Evolutionary conservation across 1,140 invertebrate species (phyloP).

Genomic region (Aricia agestis): DNA sequence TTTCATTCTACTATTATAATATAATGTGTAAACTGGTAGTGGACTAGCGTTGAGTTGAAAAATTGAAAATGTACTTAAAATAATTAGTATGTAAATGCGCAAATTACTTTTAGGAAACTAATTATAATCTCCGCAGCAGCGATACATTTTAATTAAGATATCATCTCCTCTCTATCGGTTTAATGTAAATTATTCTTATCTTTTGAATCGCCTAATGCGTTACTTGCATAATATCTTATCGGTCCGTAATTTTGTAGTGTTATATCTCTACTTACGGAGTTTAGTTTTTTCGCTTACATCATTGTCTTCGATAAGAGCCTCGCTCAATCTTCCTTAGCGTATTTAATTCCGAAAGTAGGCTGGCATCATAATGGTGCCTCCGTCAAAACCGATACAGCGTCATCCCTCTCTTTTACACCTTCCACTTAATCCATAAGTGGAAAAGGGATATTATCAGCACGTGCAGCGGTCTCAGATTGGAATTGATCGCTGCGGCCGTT

Average conservation of each 20-base stretch:
- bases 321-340: conserved; percentile 68
- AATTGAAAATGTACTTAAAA: background rate
- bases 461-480: conserved; percentile 57
- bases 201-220: background rate
- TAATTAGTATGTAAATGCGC: background rate
- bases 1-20: too few relatives aligned
- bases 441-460: conserved; percentile 36
- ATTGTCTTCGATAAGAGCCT: conserved; percentile 64
- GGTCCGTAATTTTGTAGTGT: background rate
- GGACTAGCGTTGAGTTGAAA: background rate
- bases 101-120: background rate
- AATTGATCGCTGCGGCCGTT: conserved; percentile 67
- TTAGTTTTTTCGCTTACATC: conserved; percentile 56
- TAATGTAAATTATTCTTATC: background rate
- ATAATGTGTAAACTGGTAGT: too few relatives aligned
- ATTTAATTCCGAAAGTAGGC: conserved; percentile 70
- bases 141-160: background rate
- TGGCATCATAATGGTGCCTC: conserved; percentile 62
- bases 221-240: background rate
- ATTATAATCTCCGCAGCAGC: background rate
- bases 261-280: background rate
- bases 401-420: conserved; percentile 38
- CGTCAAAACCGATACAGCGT: conserved; percentile 55
- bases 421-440: conserved; percentile 13
- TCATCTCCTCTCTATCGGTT: background rate